phyloP scores from a whole-genome alignment of 2,888 invertebrate species.

The Polydrusus tereticollis region DNA sequence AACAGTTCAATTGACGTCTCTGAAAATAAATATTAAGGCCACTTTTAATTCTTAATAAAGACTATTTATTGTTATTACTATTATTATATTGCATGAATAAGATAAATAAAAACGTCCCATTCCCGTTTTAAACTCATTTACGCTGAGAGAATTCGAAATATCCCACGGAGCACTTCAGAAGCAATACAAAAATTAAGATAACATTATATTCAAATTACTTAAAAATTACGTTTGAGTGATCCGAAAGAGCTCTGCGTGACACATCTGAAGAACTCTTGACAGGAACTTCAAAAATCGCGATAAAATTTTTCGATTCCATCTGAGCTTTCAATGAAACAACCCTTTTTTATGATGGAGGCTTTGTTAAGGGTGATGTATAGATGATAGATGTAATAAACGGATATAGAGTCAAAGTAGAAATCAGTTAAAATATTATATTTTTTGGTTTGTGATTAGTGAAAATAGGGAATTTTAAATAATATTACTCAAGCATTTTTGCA shows the following conservation, averaged over 20 bases:
- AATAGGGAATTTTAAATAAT: no score
- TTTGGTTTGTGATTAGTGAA: no score
- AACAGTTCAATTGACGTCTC: no score
- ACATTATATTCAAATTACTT: constrained; percentile 50
- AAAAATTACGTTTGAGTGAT: constrained; percentile 26
- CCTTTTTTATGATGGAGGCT: constrained; percentile 18
- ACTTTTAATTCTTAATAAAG: no score
- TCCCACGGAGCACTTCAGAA: constrained; percentile 37
- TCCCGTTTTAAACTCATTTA: no score
- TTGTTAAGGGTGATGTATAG: constrained; percentile 39
- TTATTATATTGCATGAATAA: no score
- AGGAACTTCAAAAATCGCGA: constrained; percentile 49
- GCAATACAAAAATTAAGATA: constrained; percentile 42
- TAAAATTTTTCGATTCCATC: constrained; percentile 45
- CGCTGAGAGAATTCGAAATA: constrained; percentile 21
- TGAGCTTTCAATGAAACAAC: constrained; percentile 24
- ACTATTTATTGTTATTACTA: no score
- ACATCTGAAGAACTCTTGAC: constrained; percentile 38
- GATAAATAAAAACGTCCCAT: no score
- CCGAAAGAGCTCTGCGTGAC: constrained; percentile 38
- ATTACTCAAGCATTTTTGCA: no score
- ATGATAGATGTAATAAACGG: constrained; percentile 40
- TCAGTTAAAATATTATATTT: no score
- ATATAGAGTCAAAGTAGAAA: background rate
- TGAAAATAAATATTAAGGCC: no score